Percentiles rank a stretch among this genome's conserved stretches.
Evolutionary conservation across 2,797 vertebrate genomes (phyloP).

Genomic region (Phaenicophaeus curvirostris): DNA sequence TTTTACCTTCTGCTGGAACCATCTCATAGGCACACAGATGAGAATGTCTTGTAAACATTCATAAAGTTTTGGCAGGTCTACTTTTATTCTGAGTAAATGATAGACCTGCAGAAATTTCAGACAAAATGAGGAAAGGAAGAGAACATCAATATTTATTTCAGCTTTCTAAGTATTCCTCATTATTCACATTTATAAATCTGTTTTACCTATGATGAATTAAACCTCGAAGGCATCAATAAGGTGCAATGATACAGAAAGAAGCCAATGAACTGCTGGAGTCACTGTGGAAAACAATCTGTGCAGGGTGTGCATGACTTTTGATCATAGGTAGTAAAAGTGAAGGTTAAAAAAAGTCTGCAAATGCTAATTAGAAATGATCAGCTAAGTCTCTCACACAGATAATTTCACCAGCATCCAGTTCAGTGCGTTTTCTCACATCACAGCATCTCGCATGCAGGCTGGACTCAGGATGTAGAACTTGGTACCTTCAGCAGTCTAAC

Average conservation of each 20-base stretch:
- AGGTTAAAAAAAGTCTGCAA: neutral
- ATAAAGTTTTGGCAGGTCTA: neutral
- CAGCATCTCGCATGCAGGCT: neutral
- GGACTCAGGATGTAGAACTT: neutral
- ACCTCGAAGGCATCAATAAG: neutral
- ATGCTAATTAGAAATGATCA: neutral
- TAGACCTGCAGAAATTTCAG: neutral
- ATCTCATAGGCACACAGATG: neutral
- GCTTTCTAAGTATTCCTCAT: neutral
- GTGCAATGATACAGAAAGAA: neutral
- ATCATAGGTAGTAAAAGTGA: neutral
- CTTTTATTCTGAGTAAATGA: neutral
- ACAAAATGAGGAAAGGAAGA: neutral
- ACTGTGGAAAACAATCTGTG: neutral
- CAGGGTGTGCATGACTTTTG: neutral
- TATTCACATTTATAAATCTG: neutral
- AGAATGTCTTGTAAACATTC: neutral
- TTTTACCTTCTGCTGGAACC: neutral
- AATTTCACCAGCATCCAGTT: neutral
- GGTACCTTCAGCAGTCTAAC: neutral
- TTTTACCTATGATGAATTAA: neutral
- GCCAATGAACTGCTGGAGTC: neutral
- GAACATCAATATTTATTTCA: neutral
- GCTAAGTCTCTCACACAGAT: neutral
- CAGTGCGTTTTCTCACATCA: neutral